Evolutionary conservation across 1,140 invertebrate genomes (phyloP).

Genomic region (Pseudobourletiella spinata): DNA sequence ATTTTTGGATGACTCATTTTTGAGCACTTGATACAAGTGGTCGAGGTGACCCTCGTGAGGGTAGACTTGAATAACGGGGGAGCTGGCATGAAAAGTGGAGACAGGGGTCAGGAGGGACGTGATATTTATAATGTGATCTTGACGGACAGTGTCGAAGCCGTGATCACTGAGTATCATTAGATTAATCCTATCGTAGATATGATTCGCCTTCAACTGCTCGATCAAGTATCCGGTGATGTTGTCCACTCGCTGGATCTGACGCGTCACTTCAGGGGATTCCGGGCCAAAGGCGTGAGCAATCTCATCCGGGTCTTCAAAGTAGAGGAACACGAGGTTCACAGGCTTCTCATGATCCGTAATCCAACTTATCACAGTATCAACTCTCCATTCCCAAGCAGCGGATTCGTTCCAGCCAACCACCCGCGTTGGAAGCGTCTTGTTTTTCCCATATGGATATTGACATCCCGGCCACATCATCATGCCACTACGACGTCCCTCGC

Average conservation of each 20-base stretch:
- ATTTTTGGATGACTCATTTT: conserved; percentile 40
- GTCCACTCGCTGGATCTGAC: conserved; percentile 49
- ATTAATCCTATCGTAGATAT: conserved; percentile 51
- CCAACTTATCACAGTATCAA: conserved; percentile 57
- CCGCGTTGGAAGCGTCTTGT: conserved; percentile 10
- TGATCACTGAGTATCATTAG: conserved; percentile 65
- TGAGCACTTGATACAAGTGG: conserved; percentile 47
- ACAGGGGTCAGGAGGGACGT: conserved; percentile 44
- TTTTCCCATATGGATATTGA: conserved; percentile 15
- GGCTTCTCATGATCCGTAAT: conserved; percentile 49
- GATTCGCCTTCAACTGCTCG: conserved; percentile 44
- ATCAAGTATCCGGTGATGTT: conserved; percentile 50
- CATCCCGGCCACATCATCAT: conserved; percentile 46
- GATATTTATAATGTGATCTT: conserved; percentile 50
- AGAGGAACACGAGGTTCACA: conserved; percentile 56
- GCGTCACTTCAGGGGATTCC: conserved; percentile 42
- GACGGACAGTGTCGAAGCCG: conserved; percentile 53
- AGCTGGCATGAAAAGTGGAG: conserved; percentile 41
- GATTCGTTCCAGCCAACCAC: conserved; percentile 41
- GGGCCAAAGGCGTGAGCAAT: conserved; percentile 48
- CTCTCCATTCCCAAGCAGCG: conserved; percentile 46
- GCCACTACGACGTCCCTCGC: conserved; percentile 45
- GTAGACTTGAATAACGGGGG: conserved; percentile 47
- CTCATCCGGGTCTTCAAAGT: conserved; percentile 63
- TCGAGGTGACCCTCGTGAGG: conserved; percentile 46